These are phyloP conservation scores for Argyresthia goedartella DNA, from an alignment of 2,888 invertebrate genomes.

Conservation along the genomic window DNA sequence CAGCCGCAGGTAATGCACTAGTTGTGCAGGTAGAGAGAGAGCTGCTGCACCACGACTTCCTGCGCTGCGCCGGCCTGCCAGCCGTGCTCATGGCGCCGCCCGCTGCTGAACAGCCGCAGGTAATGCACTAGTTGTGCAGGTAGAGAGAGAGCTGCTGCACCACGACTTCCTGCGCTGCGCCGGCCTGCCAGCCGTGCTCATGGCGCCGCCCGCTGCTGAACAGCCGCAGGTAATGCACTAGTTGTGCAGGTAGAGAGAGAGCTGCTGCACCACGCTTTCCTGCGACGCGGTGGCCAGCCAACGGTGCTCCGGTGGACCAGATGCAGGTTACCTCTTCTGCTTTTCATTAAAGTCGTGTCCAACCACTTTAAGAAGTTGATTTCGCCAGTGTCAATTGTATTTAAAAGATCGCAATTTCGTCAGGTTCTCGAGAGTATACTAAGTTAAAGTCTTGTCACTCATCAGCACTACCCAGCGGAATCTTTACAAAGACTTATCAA, in stretches of 20 bases:
- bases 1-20: too few relatives aligned
- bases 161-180: slow-evolving; percentile 90
- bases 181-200: slow-evolving; percentile 91
- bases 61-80: slow-evolving; percentile 93
- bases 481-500: too few relatives aligned
- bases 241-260: not conserved
- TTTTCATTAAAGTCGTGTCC: too few relatives aligned
- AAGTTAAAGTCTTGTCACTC: too few relatives aligned
- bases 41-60: slow-evolving; percentile 92
- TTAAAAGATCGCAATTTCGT: too few relatives aligned
- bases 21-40: too few relatives aligned
- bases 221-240: slow-evolving; percentile 14
- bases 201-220: slow-evolving; percentile 95
- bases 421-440: too few relatives aligned
- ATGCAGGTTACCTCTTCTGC: not conserved
- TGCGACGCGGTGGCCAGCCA: slow-evolving; percentile 89
- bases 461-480: too few relatives aligned
- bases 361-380: too few relatives aligned
- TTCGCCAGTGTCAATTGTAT: too few relatives aligned
- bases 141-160: slow-evolving; percentile 72
- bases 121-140: not conserved
- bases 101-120: slow-evolving; percentile 77
- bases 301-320: slow-evolving; percentile 83
- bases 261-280: slow-evolving; percentile 87
- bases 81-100: slow-evolving; percentile 92